Evolutionary conservation across 2,113 vertebrate species (phyloP), one percentile per base, ranked within the genome.

Genomic region (Neotoma lepida): DNA sequence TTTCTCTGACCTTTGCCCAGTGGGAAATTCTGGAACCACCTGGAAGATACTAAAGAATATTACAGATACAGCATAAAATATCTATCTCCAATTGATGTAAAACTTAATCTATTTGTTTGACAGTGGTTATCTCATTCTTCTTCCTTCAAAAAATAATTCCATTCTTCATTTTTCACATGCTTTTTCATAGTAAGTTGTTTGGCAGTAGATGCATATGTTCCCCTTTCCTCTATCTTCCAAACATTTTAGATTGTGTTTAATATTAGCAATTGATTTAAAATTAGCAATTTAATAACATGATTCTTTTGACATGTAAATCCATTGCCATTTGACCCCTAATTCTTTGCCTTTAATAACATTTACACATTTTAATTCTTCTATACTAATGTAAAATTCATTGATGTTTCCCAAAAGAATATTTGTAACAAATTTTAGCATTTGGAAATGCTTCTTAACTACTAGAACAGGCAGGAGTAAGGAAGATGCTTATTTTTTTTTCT

Each of bases 281-380:
- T 70, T 39, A n/a, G 17, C 35, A 39, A 70, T 39, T 54, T 5
- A 71, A 39, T 63, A 15, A 66, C 13, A 74, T 44, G 39, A 49
- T 70, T 44, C 39, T 88, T 95, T 82, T 87, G 93, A 76, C 24
- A 81, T 26, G 76, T 44, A 22, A 68, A 93, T n/a, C 18, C 46
- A 63, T 71, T 51, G 78, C 7, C 46, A 49, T 88, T 89, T 85
- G 70, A 20, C 73, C 88, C 74, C 2, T 64, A 35, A 30, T 39
- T 94, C 87, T 41, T 77, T 88, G 51, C 63, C 39, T 74, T 94
- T 49, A 56, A 78, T 84, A 89, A 41, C 89, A 95, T 93, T 88
- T 92, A 66, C n/a, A 93, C 33, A 70, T 73, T 71, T 86, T 89
- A 77, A 90, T 49, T 96, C 70, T 94, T 92, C n/a, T 88, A 44